Base-by-base conservation (phyloP, 2,888 invertebrate species). In the Drosophila atripex region DNA sequence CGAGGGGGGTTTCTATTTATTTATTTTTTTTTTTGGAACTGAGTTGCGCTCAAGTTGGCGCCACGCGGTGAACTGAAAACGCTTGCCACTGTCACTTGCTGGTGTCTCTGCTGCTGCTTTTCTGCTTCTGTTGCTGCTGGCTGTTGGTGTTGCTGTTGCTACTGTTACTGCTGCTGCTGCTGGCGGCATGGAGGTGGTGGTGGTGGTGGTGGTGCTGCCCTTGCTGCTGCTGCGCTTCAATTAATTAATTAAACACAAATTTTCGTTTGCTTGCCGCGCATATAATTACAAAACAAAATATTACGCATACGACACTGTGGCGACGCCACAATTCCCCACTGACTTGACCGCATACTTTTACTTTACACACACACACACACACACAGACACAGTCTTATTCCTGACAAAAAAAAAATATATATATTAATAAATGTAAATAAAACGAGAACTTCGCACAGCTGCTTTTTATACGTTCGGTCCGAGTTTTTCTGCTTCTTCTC, bases 221-320 rank as follows among this genome's bases (percentile, higher is more conserved):
- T 11, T 64, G 46, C 9, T 53, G 45, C 45, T 63, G 66, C 64
- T 65, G 55, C 53, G 41, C 71, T 78, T 80, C 70, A 77, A 76
- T 80, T 82, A 82, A 84, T 82, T 82, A 82, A 82, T 84, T 84
- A 84, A 84, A 75, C 84, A 76, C 66, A 75, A 64, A 66, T 71
- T 74, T 77, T 82, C 46, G 59, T 60, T 77, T 68, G 68, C 46
- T 58, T 57, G 58, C 16, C 25, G 51, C 68, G 69, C 66, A 58
- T 66, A 69, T 49, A 46, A 50, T 35, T 80, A 83, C 80, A 78
- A 83, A 80, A 80, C 72, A 78, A 78, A 80, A 80, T 78, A 83
- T 80, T 77, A 80, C 77, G 75, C 75, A 77, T 66, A 73, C 64
- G 75, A 71, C 80, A 28, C 28, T 9, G 73, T 32, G 79, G 77